Evolutionary conservation across 2,797 vertebrate species (phyloP).

Genomic region (Paguma larvata): DNA sequence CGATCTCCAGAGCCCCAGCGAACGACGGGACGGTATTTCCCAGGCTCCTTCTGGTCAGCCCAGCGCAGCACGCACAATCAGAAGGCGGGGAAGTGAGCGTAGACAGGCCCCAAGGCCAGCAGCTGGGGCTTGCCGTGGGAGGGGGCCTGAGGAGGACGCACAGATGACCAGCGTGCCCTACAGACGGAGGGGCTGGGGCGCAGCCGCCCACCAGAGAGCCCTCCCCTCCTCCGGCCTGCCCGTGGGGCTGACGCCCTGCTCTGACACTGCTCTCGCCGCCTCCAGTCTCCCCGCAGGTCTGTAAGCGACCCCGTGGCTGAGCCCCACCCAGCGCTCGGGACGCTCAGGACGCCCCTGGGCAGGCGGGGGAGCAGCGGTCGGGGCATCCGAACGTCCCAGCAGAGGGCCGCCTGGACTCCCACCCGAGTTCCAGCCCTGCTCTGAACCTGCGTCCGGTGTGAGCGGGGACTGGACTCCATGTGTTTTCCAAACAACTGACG

Average conservation of each 20-base stretch:
- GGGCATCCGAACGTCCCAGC: background rate
- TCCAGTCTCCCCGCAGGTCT: background rate
- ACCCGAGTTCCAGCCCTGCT: background rate
- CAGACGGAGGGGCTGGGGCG: background rate
- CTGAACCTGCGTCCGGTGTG: background rate
- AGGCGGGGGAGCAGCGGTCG: background rate
- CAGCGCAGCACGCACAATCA: background rate
- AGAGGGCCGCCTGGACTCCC: background rate
- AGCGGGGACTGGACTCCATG: background rate
- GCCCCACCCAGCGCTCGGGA: background rate
- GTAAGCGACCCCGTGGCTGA: background rate
- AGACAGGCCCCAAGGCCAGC: background rate
- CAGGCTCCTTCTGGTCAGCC: background rate
- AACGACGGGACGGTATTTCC: background rate
- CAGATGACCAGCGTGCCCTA: background rate
- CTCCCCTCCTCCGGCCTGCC: background rate
- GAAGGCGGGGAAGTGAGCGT: background rate
- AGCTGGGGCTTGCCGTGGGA: background rate
- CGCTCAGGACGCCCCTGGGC: fast-evolving
- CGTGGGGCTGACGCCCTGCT: background rate
- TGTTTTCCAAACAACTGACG: background rate
- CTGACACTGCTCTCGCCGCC: background rate
- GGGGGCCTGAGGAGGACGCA: background rate
- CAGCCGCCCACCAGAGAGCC: background rate
- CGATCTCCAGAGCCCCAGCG: background rate